phyloP scores from a whole-genome alignment of 1,140 invertebrate species.

The Drosophila arawakana region DNA sequence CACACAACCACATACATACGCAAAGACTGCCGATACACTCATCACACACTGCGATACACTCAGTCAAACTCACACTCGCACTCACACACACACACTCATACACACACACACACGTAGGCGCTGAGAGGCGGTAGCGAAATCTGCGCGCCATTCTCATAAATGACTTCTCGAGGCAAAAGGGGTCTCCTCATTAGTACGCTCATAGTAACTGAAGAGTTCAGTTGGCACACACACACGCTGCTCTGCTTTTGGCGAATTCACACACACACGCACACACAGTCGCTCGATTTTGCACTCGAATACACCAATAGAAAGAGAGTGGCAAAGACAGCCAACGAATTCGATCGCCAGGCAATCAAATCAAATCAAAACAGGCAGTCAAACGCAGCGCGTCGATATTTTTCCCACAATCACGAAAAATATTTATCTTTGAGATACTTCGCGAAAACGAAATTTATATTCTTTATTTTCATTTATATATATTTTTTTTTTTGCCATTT shows the following conservation, averaged over 20 bases:
- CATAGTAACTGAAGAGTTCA: conserved; percentile 72
- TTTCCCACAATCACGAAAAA: conserved; percentile 30
- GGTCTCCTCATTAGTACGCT: conserved; percentile 74
- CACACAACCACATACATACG: conserved; percentile 6
- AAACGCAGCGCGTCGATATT: conserved; percentile 71
- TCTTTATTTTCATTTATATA: background rate
- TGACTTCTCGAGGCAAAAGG: conserved; percentile 17
- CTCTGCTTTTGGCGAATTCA: conserved; percentile 32
- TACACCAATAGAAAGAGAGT: conserved; percentile 18
- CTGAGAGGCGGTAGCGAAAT: conserved; percentile 11
- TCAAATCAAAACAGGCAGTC: conserved; percentile 74
- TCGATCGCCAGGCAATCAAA: conserved; percentile 61
- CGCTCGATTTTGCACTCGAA: background rate
- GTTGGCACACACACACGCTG: conserved; percentile 44
- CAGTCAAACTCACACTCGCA: background rate
- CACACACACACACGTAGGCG: conserved; percentile 3
- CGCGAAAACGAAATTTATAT: conserved; percentile 8
- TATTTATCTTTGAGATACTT: conserved; percentile 17
- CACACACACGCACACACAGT: too few species aligned
- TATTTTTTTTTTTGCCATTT: background rate
- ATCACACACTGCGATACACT: background rate
- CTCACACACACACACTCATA: conserved; percentile 8
- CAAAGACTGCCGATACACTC: conserved; percentile 19
- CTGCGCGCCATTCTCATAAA: conserved; percentile 11
- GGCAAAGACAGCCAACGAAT: conserved; percentile 46